Evolutionary conservation across 2,888 invertebrate genomes (phyloP), one percentile per base, ranked within the genome.

Genomic region (Athalia rosae): DNA sequence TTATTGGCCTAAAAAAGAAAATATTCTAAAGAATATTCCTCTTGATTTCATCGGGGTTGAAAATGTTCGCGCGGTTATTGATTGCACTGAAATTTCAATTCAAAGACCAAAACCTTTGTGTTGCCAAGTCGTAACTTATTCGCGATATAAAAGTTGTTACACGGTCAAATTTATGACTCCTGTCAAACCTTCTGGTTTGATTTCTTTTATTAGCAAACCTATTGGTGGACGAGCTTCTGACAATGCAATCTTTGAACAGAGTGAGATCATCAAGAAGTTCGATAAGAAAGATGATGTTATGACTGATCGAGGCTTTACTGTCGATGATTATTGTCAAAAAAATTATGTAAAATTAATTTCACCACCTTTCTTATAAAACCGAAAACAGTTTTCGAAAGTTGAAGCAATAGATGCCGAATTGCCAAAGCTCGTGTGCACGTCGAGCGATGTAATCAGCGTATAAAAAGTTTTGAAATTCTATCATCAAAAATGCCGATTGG

Each of bases 211-310:
- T n/a, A 79, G 79, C 62, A 66, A 62, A 41, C 77, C 69, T 56
- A 80, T 53, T 73, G 80, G 78, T 48, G 78, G 79, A 11, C 63
- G 79, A 59, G 79, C 78, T 59, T 78, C 78, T 53, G 79, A 80
- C 61, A 80, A 77, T 59, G 74, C 61, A 66, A 66, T 79, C 50
- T 77, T 77, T 63, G 47, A 59, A 48, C 59, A 62, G 0, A 63
- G 69, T 53, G 71, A 64, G 53, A 66, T 79, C 47, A 67, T 76
- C 47, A 6, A 64, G 15, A 79, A 78, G 43, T 66, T 67, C 59
- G 78, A 78, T 50, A 11, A 76, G 13, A 58, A 53, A 48, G 80
- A 80, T 76, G 71, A 73, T 47, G 73, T 80, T 7, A 79, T 80
- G 80, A 63, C 76, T 28, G 79, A 79, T 77, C 78, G 79, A 53